Evolutionary conservation across 1,140 invertebrate species (phyloP).

Genomic region (Sitophilus oryzae): DNA sequence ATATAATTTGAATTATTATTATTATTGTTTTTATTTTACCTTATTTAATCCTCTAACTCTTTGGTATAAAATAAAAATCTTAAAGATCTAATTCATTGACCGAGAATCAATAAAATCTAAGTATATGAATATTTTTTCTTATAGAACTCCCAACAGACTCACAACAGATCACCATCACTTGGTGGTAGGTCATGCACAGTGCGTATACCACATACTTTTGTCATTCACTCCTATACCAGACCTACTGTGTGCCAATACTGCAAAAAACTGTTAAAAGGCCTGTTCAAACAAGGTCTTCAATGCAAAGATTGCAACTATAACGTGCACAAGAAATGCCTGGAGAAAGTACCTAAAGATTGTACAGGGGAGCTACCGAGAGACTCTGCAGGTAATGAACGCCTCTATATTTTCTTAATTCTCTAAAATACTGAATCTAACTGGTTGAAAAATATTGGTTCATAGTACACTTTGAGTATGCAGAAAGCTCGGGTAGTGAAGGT

Average conservation of each 20-base stretch:
- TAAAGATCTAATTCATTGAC: too few species aligned
- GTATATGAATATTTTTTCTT: constrained; percentile 4
- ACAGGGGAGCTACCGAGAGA: constrained; percentile 70
- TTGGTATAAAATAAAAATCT: too few species aligned
- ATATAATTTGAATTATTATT: constrained; percentile 2
- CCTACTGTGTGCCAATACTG: constrained; percentile 95
- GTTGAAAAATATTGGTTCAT: constrained; percentile 26
- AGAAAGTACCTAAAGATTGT: constrained; percentile 93
- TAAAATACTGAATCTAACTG: too few species aligned
- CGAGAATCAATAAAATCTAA: too few species aligned
- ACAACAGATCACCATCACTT: constrained; percentile 64
- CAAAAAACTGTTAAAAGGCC: constrained; percentile 89
- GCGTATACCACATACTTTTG: constrained; percentile 88
- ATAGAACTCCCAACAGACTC: constrained; percentile 20
- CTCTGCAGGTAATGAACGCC: constrained; percentile 48
- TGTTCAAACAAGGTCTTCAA: constrained; percentile 95
- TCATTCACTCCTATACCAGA: constrained; percentile 87
- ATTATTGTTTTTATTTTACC: background rate
- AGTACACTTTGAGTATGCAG: constrained; percentile 55
- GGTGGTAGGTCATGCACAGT: constrained; percentile 68
- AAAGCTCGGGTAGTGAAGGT: constrained; percentile 59
- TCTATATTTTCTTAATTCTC: too few species aligned
- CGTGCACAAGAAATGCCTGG: constrained; percentile 94
- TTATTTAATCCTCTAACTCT: too few species aligned
- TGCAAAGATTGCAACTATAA: constrained; percentile 99